Evolutionary conservation across 2,113 vertebrate species (phyloP).

Genomic region (Neotoma lepida): DNA sequence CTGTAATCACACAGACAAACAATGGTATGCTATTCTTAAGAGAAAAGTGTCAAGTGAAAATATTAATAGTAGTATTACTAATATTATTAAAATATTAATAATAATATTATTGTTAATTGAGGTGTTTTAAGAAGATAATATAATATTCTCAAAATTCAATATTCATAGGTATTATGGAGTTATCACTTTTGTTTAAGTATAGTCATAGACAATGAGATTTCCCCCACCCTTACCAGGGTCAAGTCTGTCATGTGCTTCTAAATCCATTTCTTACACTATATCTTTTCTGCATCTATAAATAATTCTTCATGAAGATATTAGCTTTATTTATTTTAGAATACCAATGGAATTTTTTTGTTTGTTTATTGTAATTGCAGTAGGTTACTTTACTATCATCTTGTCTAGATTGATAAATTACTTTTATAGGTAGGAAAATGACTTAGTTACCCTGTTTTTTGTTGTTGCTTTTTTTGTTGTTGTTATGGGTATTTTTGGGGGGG

Average conservation of each 20-base stretch:
- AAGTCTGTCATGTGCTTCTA: neutral
- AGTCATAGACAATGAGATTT: neutral
- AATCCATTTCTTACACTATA: neutral
- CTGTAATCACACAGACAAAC: neutral
- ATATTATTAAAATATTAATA: no score
- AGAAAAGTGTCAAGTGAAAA: no score
- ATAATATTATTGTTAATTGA: no score
- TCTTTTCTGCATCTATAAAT: neutral
- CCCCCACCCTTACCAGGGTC: neutral
- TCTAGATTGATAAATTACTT: neutral
- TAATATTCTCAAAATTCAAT: neutral
- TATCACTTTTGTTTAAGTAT: neutral
- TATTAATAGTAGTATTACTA: no score
- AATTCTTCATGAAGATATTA: neutral
- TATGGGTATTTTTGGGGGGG: no score
- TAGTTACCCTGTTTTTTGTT: neutral
- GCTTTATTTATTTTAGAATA: neutral
- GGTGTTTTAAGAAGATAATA: constrained; percentile 6
- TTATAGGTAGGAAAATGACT: neutral
- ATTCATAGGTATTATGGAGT: neutral
- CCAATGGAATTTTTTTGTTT: neutral
- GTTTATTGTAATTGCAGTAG: neutral
- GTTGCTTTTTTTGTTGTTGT: neutral
- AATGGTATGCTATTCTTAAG: neutral
- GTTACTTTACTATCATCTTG: neutral